These are phyloP conservation scores for Ochotona curzoniae DNA, from an alignment of 2,113 vertebrate genomes.

Conservation along the genomic window DNA sequence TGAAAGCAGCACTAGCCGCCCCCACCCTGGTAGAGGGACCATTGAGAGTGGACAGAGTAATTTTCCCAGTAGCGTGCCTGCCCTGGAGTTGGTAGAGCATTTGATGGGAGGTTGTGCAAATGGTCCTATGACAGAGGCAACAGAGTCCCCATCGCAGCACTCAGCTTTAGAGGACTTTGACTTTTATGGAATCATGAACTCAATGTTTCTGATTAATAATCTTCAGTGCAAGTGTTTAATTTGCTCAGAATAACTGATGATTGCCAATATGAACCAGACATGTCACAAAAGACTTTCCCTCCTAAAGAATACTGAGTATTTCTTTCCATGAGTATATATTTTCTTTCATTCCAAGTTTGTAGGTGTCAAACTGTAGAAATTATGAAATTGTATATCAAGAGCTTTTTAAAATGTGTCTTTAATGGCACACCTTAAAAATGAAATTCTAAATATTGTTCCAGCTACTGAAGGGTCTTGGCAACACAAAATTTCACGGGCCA, in stretches of 20 bases:
- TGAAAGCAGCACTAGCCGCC: neutral
- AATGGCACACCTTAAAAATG: neutral
- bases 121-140: neutral
- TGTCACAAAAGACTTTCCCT: slow-evolving; percentile 37
- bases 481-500: neutral
- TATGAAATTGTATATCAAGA: slow-evolving; percentile 39
- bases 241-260: neutral
- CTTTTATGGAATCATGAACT: neutral
- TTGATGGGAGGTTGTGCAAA: slow-evolving; percentile 6
- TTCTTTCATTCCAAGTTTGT: slow-evolving; percentile 48
- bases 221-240: neutral
- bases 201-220: neutral
- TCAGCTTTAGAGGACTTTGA: neutral
- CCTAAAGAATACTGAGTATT: neutral
- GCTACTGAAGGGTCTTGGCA: slow-evolving; percentile 38
- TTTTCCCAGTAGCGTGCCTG: neutral
- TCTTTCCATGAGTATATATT: slow-evolving; percentile 22
- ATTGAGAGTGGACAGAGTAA: neutral
- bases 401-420: neutral
- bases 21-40: neutral
- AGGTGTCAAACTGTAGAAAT: slow-evolving; percentile 9
- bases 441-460: slow-evolving; percentile 53
- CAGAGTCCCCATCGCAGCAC: too few relatives aligned
- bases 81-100: neutral
- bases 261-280: slow-evolving; percentile 15